Base-by-base conservation (phyloP, 2,113 vertebrate genomes). In the Athene noctua region DNA sequence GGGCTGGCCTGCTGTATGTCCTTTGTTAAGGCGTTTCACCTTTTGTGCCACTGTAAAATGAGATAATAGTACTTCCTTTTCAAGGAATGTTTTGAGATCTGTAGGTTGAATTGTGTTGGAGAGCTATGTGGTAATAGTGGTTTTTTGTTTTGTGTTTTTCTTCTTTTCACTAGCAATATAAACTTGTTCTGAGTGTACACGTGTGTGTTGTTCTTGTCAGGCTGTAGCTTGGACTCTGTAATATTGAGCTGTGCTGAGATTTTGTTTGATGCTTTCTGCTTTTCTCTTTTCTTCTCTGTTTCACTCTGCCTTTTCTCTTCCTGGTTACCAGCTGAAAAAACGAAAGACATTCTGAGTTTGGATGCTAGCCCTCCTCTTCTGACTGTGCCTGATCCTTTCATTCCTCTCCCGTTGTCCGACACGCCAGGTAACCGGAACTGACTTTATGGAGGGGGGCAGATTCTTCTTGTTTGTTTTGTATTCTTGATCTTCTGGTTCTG, bases 311-410 rank as follows among this genome's bases (percentile, higher is more conserved):
- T 85, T 67, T 94, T 73, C 55, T 90, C 93, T 94, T 47, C 86
- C 80, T 96, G 73, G 83, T 91, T 71, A 18, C 74, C 97, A 99
- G 98, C 97, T 96, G 98, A 99, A 90, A 98, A 98, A 97, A 96
- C 98, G 51, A 98, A 98, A 98, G 98, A 98, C 92, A 98, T 98
- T 88, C 91, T 98, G 97, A 94, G 97, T 87, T 70, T 98, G 97
- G 99, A 99, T 82, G 91, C 98, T 51, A 98, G 96, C 96, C 96
- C 98, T 82, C 94, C 98, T 13, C 98, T 99, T 80, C 96, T 99
- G 95, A 97, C 94, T 32, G 98, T 99, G 65, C 98, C 99, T 88
- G 99, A 99, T 96, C 98, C 99, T 96, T 99, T 99, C 96, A 94
- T 98, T 95, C 97, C 98, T 98, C 98, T 98, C 90, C 98, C 98